A percentile compares a stretch with the other conserved stretches of the same genome.
Conservation (phyloP, 2,113 vertebrate species). For the Anhinga rufa region DNA sequence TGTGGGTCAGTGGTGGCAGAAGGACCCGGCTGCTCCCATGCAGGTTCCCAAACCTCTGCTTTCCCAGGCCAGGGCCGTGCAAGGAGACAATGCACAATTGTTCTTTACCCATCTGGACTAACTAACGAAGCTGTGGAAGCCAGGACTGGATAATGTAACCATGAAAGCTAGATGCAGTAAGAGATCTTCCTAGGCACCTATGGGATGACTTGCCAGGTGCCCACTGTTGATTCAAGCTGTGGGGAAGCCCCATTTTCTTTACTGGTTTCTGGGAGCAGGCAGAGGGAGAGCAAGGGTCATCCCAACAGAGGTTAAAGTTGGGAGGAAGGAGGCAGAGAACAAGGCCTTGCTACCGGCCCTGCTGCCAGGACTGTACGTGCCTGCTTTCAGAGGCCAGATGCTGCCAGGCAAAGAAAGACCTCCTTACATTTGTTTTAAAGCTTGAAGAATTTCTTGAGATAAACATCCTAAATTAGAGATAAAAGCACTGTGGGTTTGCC, state of each 20-base stretch:
- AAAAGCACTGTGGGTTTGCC: slow-evolving; percentile 12
- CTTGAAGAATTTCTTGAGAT: slow-evolving; percentile 52
- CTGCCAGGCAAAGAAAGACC: slow-evolving; percentile 36
- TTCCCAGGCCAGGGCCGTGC: not conserved
- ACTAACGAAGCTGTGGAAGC: not conserved
- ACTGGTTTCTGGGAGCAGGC: not conserved
- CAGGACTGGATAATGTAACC: not conserved
- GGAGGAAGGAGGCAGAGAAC: not conserved
- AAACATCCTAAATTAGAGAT: slow-evolving; percentile 67
- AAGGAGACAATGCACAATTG: not conserved
- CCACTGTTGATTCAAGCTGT: not conserved
- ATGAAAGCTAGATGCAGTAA: not conserved
- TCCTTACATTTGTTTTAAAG: slow-evolving; percentile 54
- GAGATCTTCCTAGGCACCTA: not conserved
- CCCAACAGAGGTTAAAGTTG: not conserved
- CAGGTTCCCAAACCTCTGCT: not conserved
- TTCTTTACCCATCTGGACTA: not conserved
- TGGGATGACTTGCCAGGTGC: not conserved
- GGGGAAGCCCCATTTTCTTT: not conserved
- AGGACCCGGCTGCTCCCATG: not conserved
- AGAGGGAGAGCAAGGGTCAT: not conserved
- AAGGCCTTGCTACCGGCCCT: not conserved
- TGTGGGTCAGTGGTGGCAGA: not conserved
- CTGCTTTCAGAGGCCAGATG: slow-evolving; percentile 47
- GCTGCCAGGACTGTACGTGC: not conserved